These are phyloP conservation scores for Spermophilus dauricus DNA, from an alignment of 2,113 vertebrate species.

Conservation along the genomic window DNA sequence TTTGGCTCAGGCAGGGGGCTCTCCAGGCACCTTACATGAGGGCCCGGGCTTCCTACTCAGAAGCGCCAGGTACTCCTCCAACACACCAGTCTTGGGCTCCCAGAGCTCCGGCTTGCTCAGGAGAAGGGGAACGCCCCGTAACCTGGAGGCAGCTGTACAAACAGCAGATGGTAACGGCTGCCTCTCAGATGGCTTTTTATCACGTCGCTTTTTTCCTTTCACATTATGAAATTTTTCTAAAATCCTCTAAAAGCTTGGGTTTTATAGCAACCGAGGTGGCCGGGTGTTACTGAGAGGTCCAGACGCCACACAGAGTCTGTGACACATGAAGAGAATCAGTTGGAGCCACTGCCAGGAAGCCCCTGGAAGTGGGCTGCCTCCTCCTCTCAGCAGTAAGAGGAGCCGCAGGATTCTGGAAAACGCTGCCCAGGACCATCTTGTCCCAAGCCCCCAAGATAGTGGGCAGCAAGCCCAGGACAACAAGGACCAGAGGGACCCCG, in stretches of 20 bases:
- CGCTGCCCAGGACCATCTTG: neutral
- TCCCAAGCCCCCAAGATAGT: neutral
- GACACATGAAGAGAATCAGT: neutral
- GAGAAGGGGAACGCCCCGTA: neutral
- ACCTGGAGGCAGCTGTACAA: constrained; percentile 75
- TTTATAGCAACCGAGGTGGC: neutral
- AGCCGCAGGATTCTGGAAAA: neutral
- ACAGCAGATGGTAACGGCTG: constrained; percentile 85
- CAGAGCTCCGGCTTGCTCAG: neutral
- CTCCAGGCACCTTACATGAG: neutral
- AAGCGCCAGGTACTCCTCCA: neutral
- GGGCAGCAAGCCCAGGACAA: neutral
- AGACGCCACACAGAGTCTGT: constrained; percentile 49
- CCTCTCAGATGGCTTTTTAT: constrained; percentile 77
- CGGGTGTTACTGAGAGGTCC: constrained; percentile 75
- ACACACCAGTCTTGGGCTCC: neutral
- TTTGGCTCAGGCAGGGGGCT: neutral
- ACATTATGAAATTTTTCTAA: constrained; percentile 62
- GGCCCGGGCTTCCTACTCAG: neutral
- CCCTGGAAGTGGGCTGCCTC: neutral
- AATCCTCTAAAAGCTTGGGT: constrained; percentile 22
- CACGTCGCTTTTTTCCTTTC: constrained; percentile 49
- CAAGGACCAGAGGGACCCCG: neutral
- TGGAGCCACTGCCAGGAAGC: neutral
- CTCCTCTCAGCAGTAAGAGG: neutral